Conservation (phyloP, 64 coral and sea anemone genomes). For the Dendronephthya gigantea region DNA sequence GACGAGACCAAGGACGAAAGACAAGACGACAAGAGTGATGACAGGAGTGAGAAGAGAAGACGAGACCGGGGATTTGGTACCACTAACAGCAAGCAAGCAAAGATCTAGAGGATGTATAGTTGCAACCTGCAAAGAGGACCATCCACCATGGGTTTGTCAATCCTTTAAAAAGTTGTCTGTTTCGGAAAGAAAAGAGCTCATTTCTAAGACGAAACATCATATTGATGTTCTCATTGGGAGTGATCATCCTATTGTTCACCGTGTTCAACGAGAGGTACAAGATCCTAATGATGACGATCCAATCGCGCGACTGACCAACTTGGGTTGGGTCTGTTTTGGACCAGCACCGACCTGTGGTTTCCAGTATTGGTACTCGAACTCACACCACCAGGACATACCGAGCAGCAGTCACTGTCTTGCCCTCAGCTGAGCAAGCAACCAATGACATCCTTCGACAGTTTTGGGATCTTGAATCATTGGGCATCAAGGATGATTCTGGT, state of each 20-base stretch:
- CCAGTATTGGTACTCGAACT: conserved; percentile 1
- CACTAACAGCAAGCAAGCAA: not conserved
- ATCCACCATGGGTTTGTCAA: conserved; percentile 39
- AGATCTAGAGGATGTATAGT: conserved; percentile 32
- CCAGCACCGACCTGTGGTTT: conserved; percentile 30
- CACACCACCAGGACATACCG: conserved; percentile 32
- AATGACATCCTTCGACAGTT: conserved; percentile 5
- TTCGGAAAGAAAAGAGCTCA: conserved; percentile 30
- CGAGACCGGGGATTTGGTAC: conserved; percentile 19
- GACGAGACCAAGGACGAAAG: conserved; percentile 40
- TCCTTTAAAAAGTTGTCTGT: conserved; percentile 38
- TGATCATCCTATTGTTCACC: conserved; percentile 38
- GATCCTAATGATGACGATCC: conserved; percentile 9
- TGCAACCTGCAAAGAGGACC: conserved; percentile 16
- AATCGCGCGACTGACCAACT: conserved; percentile 24
- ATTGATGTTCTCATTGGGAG: conserved; percentile 41
- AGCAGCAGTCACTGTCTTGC: not conserved
- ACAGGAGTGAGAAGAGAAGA: conserved; percentile 2
- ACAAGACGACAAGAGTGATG: conserved; percentile 3
- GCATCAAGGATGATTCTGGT: conserved; percentile 9
- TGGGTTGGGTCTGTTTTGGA: conserved; percentile 32
- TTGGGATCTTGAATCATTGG: conserved; percentile 36
- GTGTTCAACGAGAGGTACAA: conserved; percentile 30
- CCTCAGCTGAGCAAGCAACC: not conserved
- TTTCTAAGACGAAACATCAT: not conserved